A percentile compares a stretch with the other conserved stretches of the same genome.
Evolutionary conservation across 2,797 vertebrate genomes (phyloP).

Genomic region (Argentina silus): DNA sequence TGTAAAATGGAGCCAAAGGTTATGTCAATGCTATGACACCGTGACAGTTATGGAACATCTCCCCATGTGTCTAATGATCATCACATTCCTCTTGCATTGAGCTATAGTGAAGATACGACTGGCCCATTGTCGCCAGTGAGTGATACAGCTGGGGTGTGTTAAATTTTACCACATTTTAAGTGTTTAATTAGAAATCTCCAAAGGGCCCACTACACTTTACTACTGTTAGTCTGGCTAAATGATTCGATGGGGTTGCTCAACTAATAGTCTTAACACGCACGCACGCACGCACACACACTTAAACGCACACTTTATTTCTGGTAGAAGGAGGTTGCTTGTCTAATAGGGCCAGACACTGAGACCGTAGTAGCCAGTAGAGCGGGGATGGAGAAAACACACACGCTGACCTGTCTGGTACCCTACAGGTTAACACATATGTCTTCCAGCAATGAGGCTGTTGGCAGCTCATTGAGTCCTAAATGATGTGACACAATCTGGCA

Average conservation of each 20-base stretch:
- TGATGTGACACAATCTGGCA: slow-evolving; percentile 59
- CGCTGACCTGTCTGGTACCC: slow-evolving; percentile 41
- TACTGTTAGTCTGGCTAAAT: slow-evolving; percentile 60
- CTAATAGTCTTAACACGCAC: slow-evolving; percentile 39
- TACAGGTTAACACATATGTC: slow-evolving; percentile 55
- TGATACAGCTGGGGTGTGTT: slow-evolving; percentile 48
- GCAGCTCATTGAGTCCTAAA: slow-evolving; percentile 68
- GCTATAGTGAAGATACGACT: slow-evolving; percentile 9
- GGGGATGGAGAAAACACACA: slow-evolving; percentile 24
- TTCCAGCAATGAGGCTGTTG: slow-evolving; percentile 53
- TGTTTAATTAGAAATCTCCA: slow-evolving; percentile 57
- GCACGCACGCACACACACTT: slow-evolving; percentile 3
- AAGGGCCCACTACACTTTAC: slow-evolving; percentile 41
- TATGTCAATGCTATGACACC: too few species aligned
- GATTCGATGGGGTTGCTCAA: slow-evolving; percentile 52
- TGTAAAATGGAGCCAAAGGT: too few species aligned
- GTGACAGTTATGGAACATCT: neutral
- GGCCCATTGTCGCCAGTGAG: slow-evolving; percentile 25
- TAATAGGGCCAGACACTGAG: slow-evolving; percentile 44
- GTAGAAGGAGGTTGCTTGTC: neutral
- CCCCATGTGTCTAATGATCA: neutral
- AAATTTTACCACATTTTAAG: slow-evolving; percentile 49
- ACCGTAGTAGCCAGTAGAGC: slow-evolving; percentile 16
- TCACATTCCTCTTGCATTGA: neutral
- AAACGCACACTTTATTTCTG: slow-evolving; percentile 7